phyloP scores from a whole-genome alignment of 2,113 vertebrate species.

The Lagopus leucura region DNA sequence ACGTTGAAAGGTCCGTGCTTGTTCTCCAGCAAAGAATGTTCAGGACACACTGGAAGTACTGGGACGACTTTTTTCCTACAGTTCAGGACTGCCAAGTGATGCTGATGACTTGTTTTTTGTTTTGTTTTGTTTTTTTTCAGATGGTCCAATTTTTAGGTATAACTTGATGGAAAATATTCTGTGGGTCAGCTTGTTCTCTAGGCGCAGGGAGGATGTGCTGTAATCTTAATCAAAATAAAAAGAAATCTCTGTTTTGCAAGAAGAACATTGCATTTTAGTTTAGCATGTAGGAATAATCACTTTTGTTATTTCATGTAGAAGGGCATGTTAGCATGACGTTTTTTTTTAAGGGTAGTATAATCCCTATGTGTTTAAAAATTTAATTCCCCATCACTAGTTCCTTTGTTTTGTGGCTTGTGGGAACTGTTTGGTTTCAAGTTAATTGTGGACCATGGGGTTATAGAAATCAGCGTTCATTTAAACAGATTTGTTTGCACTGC shows the following conservation, averaged over 20 bases:
- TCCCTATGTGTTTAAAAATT: neutral
- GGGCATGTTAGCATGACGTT: rapidly evolving
- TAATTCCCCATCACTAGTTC: neutral
- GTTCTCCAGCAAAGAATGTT: neutral
- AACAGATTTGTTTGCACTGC: neutral
- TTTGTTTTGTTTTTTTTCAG: neutral
- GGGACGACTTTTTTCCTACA: neutral
- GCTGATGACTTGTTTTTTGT: neutral
- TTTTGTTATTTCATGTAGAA: neutral
- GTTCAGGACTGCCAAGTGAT: neutral
- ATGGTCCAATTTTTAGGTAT: rapidly evolving
- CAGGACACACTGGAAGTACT: neutral
- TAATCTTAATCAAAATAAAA: neutral
- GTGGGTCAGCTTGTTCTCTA: neutral
- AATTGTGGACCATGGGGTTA: neutral
- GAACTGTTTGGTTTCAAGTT: neutral
- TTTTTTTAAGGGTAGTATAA: neutral
- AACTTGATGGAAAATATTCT: neutral
- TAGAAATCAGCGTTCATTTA: neutral
- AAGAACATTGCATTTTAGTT: neutral
- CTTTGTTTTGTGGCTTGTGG: constrained; percentile 12
- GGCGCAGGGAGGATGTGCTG: neutral
- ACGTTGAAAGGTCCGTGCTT: neutral
- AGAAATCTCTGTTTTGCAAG: neutral
- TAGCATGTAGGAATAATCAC: neutral